Evolutionary conservation across 2,797 vertebrate genomes (phyloP), one percentile per base, ranked within the genome.

Genomic region (Champsocephalus esox): DNA sequence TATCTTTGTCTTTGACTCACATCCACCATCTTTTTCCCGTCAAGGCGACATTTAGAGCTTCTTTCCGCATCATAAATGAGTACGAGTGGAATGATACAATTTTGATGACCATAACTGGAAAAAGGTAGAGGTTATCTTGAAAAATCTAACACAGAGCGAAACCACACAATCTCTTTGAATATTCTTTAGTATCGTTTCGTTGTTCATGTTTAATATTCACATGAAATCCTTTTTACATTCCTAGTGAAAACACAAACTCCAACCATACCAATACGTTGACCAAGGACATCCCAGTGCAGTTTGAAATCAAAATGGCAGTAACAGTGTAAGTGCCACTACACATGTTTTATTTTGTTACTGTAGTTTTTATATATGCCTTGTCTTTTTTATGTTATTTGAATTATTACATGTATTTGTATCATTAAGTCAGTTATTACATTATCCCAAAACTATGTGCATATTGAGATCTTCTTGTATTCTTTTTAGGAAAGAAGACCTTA

Each of bases 241-340:
- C 79, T 87, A 95, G 95, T 84, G 92, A 94, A 28, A 95, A 95
- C 51, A 14, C 68, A 60, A 92, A 93, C 80, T 50, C 11, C 28
- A 90, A 50, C 45, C n/a, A 1, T 1, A 54, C 10, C 3, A 44
- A 1, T 34, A 68, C 14, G 12, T 0, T 81, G 74, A 90, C 60
- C 76, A 92, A 81, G 80, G 66, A 0, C 44, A 76, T 94, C 19
- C 75, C 83, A 0, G 92, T 95, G 4, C 86, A 93, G 54, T 91
- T 75, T 86, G 68, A 88, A 50, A 84, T 95, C 12, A 81, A 89
- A 58, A 65, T 95, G 82, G 80, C 80, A 4, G 10, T 90, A 48
- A 87, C 81, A 51, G 64, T 80, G 95, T 95, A 88, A 93, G 94
- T 88, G 34, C 9, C 19, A n/a, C 9, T 46, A 13, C 16, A 66